Base-by-base conservation (phyloP, 2,888 invertebrate genomes). In the Campoplex nolae region DNA sequence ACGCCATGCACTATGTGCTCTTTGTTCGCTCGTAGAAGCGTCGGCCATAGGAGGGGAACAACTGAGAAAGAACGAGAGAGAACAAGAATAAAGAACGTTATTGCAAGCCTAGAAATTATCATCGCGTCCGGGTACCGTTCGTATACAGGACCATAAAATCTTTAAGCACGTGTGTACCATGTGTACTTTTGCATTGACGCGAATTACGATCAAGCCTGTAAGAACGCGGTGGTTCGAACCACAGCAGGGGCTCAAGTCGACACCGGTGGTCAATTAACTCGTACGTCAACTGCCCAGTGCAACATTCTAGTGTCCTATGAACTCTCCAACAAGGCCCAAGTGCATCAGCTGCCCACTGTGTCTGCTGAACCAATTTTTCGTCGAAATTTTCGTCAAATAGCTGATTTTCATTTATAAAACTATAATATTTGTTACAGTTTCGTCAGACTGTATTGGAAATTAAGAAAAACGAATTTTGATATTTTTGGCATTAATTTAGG, bases 21-120 rank as follows among this genome's bases (percentile, higher is more conserved):
- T 90, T 92, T 92, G 91, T 91, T 90, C 88, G 86, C 74, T 70
- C 76, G 83, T 68, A 71, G 83, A 85, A 76, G 56, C n/a, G 38
- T 45, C 48, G 13, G 23, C 75, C 54, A 65, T 45, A 84, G 71
- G 81, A 83, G 80, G 62, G 58, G 84, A 77, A 78, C 67, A 56
- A 48, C 80, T 74, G 76, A 58, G 73, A 35, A 23, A 80, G 82
- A 83, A 70, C 73, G 42, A 78, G 78, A 58, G 76, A 77, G 83
- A 84, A 67, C 83, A 77, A 58, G 78, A 38, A 51, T 56, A 68
- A 71, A 65, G 58, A 76, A 67, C 83, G 65, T 42, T 71, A 79
- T 84, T 78, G 75, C 86, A 88, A 88, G 90, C 88, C 89, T 89
- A 89, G 88, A 88, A 90, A 90, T 90, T 90, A 90, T 90, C 88